These are phyloP conservation scores for Xestia sexstrigata DNA, from an alignment of 2,888 invertebrate species.

Conservation along the genomic window DNA sequence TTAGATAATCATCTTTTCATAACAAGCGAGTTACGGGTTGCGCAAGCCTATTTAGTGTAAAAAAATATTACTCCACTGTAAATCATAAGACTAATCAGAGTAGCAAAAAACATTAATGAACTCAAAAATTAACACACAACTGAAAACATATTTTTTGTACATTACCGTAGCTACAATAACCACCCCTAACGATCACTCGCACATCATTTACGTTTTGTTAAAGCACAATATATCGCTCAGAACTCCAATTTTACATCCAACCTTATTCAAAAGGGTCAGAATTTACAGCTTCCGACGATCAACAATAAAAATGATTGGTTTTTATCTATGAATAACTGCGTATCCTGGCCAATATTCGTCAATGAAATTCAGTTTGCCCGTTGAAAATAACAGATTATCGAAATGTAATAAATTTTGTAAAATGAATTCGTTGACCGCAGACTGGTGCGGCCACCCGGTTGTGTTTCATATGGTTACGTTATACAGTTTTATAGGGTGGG, in stretches of 20 bases:
- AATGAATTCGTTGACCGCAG: slow-evolving; percentile 83
- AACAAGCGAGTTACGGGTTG: not conserved
- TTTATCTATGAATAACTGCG: slow-evolving; percentile 62
- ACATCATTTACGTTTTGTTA: slow-evolving; percentile 41
- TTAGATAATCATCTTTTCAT: not conserved
- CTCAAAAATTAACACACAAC: not conserved
- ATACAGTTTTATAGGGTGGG: slow-evolving; percentile 52
- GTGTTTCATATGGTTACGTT: slow-evolving; percentile 76
- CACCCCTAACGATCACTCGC: slow-evolving; percentile 22
- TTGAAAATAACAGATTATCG: slow-evolving; percentile 80
- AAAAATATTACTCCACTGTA: not conserved
- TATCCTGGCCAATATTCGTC: slow-evolving; percentile 59
- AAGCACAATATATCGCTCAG: slow-evolving; percentile 31
- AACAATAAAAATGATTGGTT: slow-evolving; percentile 64
- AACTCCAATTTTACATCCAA: slow-evolving; percentile 31
- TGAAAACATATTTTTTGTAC: not conserved
- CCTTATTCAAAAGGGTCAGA: slow-evolving; percentile 42
- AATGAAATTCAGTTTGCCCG: slow-evolving; percentile 71
- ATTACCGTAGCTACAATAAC: not conserved
- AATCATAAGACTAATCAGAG: not conserved
- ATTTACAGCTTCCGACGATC: slow-evolving; percentile 42
- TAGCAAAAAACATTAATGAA: not conserved
- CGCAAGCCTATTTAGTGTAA: no score
- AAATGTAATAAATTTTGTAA: slow-evolving; percentile 82
- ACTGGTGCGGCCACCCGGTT: slow-evolving; percentile 77